Base-by-base conservation (phyloP, 92 coral and sea anemone genomes). In the Phenganax subtilis region DNA sequence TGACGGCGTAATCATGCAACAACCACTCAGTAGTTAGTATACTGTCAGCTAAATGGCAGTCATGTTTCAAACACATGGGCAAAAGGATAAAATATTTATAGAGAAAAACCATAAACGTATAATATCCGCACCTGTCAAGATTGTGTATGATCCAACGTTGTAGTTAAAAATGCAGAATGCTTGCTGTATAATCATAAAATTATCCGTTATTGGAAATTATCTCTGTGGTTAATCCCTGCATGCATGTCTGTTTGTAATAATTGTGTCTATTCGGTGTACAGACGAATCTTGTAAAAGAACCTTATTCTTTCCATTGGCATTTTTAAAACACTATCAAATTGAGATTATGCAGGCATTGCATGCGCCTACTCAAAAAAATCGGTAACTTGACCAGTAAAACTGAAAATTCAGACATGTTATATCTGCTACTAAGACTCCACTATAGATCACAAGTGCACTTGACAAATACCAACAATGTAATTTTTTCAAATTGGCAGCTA, bases 141-240 rank as follows among this genome's bases (percentile, higher is more conserved):
- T 89, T 12, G 92, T 87, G 81, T 88, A 93, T 10, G 90, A 75
- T 68, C 98, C 90, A 87, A 93, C 87, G 78, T 93, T 93, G 87
- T 93, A 93, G 93, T 93, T 93, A 87, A 93, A 93, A 28, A 93
- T 80, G 77, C 98, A 93, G 52, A 93, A 90, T 10, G 97, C 93
- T 16, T 96, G 90, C 98, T 37, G 47, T 93, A 85, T 9, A 66
- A 72, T 71, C 55, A 70, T 27, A 20, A 57, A 75, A n/a, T 12
- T 2, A 57, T 7, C 10, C 27, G 54, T 71, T 27, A n/a, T 51
- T 74, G 8, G 29, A 1, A 74, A 28, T 30, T 74, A 74, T 51
- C 8, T 9, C 14, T 47, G 58, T 37, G 47, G 5, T 37, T 5
- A 37, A 37, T 37, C 47, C 47, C 47, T 37, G 25, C 25, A 20